Evolutionary conservation across 2,888 invertebrate genomes (phyloP).

Genomic region (Anthrax anthrax): DNA sequence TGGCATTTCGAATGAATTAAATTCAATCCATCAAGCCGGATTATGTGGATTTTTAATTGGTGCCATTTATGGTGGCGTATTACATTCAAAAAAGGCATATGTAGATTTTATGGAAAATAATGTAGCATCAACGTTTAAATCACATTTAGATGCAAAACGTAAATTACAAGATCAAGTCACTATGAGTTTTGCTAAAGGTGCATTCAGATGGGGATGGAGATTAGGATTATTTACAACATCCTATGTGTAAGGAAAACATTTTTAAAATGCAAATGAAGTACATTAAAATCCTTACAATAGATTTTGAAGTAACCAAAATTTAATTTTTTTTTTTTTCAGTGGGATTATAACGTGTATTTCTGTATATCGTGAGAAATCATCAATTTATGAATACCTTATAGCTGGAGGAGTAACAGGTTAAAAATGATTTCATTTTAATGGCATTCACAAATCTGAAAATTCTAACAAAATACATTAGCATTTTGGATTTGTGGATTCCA

Average conservation of each 20-base stretch:
- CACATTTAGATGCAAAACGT: conserved; percentile 55
- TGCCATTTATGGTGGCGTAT: conserved; percentile 48
- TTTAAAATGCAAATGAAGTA: background rate
- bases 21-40: conserved; percentile 44
- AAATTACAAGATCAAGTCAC: conserved; percentile 56
- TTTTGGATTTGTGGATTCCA: too few relatives aligned
- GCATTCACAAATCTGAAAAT: too few relatives aligned
- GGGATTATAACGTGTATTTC: conserved; percentile 46
- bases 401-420: conserved; percentile 45
- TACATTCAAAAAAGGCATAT: conserved; percentile 44
- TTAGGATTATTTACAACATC: conserved; percentile 49
- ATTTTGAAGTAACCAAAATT: background rate
- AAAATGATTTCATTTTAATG: too few relatives aligned
- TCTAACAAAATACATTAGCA: background rate
- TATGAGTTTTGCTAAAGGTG: conserved; percentile 56
- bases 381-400: conserved; percentile 48
- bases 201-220: conserved; percentile 52
- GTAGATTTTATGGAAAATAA: conserved; percentile 56
- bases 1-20: conserved; percentile 44
- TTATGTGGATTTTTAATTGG: conserved; percentile 47
- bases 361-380: conserved; percentile 50
- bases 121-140: conserved; percentile 53
- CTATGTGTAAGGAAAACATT: conserved; percentile 44
- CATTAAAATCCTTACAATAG: too few relatives aligned
- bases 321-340: conserved; percentile 35